A percentile compares a stretch with the other conserved stretches of the same genome.
Evolutionary conservation across 2,888 invertebrate genomes (phyloP).

Genomic region (Nezara viridula): DNA sequence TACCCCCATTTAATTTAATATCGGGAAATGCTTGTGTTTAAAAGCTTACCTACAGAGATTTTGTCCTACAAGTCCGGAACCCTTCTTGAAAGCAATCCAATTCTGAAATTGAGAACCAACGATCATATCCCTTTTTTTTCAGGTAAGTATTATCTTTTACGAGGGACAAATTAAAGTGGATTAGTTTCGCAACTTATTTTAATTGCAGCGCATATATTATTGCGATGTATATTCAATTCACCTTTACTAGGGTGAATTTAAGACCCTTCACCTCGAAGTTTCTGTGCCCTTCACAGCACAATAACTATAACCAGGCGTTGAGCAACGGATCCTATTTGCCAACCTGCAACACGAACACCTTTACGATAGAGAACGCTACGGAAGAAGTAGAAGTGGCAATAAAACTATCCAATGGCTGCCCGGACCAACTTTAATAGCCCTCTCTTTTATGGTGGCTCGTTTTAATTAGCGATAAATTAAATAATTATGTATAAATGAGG

Average conservation of each 20-base stretch:
- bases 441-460: conserved; percentile 51
- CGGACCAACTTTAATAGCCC: conserved; percentile 50
- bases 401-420: conserved; percentile 37
- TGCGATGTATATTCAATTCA: background rate
- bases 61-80: too few relatives aligned
- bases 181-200: background rate
- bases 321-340: background rate
- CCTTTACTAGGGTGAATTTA: background rate
- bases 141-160: background rate
- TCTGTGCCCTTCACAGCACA: background rate
- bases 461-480: conserved; percentile 60
- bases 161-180: background rate
- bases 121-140: background rate
- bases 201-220: background rate
- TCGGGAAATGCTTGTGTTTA: too few relatives aligned
- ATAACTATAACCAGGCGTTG: conserved; percentile 14
- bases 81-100: background rate
- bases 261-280: background rate
- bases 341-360: conserved; percentile 49
- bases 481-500: conserved; percentile 60
- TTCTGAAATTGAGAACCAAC: background rate
- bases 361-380: conserved; percentile 29
- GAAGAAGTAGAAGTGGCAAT: conserved; percentile 37
- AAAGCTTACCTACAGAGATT: too few relatives aligned
- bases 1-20: too few relatives aligned